phyloP scores from a whole-genome alignment of 1,140 invertebrate species.

The Bombus huntii region DNA sequence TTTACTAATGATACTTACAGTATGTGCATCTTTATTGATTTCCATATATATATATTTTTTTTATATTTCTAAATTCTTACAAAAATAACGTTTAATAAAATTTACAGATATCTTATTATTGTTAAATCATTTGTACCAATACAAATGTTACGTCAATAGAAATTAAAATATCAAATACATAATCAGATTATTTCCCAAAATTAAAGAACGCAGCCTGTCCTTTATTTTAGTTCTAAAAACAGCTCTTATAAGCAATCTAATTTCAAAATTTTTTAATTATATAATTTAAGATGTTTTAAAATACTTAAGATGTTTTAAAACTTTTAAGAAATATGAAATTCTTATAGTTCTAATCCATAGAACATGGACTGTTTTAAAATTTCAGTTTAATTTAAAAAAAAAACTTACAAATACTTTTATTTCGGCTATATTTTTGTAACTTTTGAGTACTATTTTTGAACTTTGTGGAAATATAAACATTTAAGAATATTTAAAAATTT shows the following conservation, averaged over 20 bases:
- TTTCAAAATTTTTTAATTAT: too few species aligned
- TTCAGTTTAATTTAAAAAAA: background rate
- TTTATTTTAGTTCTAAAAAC: background rate
- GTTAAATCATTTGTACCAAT: background rate
- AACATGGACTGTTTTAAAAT: background rate
- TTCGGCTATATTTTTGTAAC: background rate
- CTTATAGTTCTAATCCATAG: background rate
- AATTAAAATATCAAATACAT: background rate
- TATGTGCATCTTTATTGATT: slow-evolving; percentile 1
- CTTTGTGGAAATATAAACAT: background rate
- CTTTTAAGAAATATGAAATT: background rate
- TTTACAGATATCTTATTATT: background rate
- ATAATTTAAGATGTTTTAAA: background rate
- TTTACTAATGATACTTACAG: slow-evolving; percentile 52
- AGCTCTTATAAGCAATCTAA: too few species aligned
- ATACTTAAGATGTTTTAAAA: too few species aligned
- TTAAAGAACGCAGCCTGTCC: slow-evolving; percentile 40
- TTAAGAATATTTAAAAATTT: background rate
- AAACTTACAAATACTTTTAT: background rate
- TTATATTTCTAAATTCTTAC: slow-evolving; percentile 1
- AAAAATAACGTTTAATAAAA: slow-evolving; percentile 2
- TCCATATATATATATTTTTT: background rate
- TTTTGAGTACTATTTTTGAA: background rate
- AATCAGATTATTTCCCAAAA: background rate
- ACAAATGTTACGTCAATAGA: background rate